phyloP scores from a whole-genome alignment of 1,140 invertebrate genomes.

The Scaptomyza graminum region DNA sequence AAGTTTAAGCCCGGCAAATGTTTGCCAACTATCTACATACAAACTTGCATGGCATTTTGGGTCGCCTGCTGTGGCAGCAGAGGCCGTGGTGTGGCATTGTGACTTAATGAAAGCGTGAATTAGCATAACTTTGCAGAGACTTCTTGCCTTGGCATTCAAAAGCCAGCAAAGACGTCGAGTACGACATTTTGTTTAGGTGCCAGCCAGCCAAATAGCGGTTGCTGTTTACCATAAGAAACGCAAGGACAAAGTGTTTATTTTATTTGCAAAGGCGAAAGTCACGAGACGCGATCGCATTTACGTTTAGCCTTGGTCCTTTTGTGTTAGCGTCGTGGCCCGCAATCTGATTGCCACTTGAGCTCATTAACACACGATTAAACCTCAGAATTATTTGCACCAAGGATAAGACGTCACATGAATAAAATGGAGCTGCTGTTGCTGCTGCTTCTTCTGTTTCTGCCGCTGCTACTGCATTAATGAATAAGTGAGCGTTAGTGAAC shows the following conservation, averaged over 20 bases:
- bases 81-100: slow-evolving; percentile 39
- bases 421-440: slow-evolving; percentile 30
- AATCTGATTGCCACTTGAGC: slow-evolving; percentile 79
- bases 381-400: slow-evolving; percentile 65
- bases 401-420: slow-evolving; percentile 34
- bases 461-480: slow-evolving; percentile 55
- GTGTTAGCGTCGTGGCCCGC: slow-evolving; percentile 52
- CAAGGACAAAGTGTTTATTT: slow-evolving; percentile 76
- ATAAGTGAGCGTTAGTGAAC: slow-evolving; percentile 56
- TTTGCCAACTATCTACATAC: slow-evolving; percentile 74
- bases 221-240: slow-evolving; percentile 23
- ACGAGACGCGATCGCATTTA: slow-evolving; percentile 13
- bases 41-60: slow-evolving; percentile 49
- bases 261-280: slow-evolving; percentile 44
- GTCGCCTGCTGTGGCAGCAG: slow-evolving; percentile 2
- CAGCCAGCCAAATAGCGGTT: slow-evolving; percentile 32
- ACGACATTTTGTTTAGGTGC: slow-evolving; percentile 7
- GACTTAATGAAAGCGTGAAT: slow-evolving; percentile 79
- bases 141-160: slow-evolving; percentile 31
- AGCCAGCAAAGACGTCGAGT: background rate
- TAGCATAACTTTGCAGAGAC: slow-evolving; percentile 66
- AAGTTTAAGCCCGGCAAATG: slow-evolving; percentile 69
- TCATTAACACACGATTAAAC: slow-evolving; percentile 79
- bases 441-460: slow-evolving; percentile 9
- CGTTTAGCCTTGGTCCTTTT: slow-evolving; percentile 26